Evolutionary conservation across 2,113 vertebrate genomes (phyloP).

Genomic region (Cichladusa arquata): DNA sequence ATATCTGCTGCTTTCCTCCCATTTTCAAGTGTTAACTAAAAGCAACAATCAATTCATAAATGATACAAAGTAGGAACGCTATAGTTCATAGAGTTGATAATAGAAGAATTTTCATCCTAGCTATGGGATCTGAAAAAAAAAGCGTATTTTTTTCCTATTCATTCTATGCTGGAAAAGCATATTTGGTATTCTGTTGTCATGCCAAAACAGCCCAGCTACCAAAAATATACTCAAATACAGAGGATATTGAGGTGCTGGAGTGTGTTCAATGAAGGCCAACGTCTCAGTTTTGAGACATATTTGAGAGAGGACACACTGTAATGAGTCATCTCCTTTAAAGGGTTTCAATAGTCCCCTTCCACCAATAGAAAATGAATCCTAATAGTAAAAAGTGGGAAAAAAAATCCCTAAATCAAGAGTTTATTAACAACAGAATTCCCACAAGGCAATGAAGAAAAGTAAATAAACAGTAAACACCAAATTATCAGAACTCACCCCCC

Average conservation of each 20-base stretch:
- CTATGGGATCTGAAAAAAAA: background rate
- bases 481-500: background rate
- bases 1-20: background rate
- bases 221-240: background rate
- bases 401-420: background rate
- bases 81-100: background rate
- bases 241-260: background rate
- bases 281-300: background rate
- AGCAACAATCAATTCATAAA: background rate
- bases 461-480: background rate
- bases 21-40: background rate
- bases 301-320: background rate
- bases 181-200: background rate
- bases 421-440: background rate
- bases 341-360: background rate
- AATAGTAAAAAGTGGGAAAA: background rate
- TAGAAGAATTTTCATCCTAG: background rate
- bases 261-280: background rate
- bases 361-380: background rate
- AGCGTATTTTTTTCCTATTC: fast-evolving
- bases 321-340: background rate
- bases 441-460: background rate
- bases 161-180: background rate
- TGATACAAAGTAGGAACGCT: background rate
- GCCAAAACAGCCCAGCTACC: background rate